Evolutionary conservation across 2,888 invertebrate genomes (phyloP).

Genomic region (Taphrorychus bicolor): DNA sequence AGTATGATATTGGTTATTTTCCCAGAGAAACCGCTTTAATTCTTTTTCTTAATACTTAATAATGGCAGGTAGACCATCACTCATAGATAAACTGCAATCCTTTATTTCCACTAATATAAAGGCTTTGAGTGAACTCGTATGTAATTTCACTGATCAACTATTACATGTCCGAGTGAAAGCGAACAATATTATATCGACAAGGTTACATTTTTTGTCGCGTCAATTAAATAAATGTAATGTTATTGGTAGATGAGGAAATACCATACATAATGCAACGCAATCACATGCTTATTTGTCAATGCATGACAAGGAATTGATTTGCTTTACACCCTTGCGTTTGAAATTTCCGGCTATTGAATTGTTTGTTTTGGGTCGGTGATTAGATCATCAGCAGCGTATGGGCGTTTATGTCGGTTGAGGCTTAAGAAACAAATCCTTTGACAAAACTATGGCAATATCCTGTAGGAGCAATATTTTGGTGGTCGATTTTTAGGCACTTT

Average conservation of each 20-base stretch:
- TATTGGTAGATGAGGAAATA: conserved; percentile 30
- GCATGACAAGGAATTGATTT: conserved; percentile 17
- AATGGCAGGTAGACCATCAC: neutral
- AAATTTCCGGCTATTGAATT: neutral
- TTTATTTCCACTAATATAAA: neutral
- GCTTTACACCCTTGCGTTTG: neutral
- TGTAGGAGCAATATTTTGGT: no score
- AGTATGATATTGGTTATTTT: neutral
- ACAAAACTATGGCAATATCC: no score
- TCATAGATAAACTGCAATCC: neutral
- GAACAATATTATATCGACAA: conserved; percentile 33
- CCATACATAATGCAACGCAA: conserved; percentile 19
- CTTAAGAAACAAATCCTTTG: no score
- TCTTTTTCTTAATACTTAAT: neutral
- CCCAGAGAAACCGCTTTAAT: neutral
- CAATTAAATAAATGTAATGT: conserved; percentile 33
- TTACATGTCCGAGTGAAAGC: conserved; percentile 28
- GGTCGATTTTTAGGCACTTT: no score
- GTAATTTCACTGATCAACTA: conserved; percentile 19
- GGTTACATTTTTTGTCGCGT: conserved; percentile 34
- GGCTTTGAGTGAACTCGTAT: neutral
- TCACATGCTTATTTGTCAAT: conserved; percentile 22
- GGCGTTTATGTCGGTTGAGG: no score
- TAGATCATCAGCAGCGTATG: no score
- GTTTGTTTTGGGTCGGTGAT: neutral